phyloP scores from a whole-genome alignment of 2,888 invertebrate genomes.

The Agriopis marginaria region DNA sequence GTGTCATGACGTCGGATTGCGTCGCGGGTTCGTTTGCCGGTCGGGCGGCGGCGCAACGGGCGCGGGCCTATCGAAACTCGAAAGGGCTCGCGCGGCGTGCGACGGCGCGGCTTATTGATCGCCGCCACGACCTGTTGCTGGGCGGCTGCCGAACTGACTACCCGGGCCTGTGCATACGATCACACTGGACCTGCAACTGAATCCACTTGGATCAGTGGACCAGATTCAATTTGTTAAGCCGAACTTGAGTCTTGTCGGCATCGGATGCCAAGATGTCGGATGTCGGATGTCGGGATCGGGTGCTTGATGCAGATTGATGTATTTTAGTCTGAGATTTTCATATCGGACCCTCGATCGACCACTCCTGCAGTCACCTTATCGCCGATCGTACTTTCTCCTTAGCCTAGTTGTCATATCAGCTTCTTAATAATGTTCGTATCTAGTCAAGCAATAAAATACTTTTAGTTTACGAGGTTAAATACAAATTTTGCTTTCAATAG shows the following conservation, averaged over 20 bases:
- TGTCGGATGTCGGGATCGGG: not conserved
- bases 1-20: constrained; percentile 48
- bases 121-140: constrained; percentile 80
- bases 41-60: constrained; percentile 46
- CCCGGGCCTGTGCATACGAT: constrained; percentile 60
- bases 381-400: too few species aligned
- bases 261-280: not conserved
- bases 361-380: too few species aligned
- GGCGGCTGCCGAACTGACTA: constrained; percentile 65
- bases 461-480: not conserved
- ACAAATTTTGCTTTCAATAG: not conserved
- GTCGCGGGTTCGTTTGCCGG: constrained; percentile 45
- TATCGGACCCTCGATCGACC: too few species aligned
- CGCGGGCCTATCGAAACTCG: constrained; percentile 61
- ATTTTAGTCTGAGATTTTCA: too few species aligned
- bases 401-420: constrained; percentile 3
- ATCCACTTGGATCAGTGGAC: constrained; percentile 16
- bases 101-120: constrained; percentile 80
- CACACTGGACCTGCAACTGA: constrained; percentile 52
- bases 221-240: not conserved
- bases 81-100: constrained; percentile 70
- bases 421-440: not conserved
- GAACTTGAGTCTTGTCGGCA: not conserved
- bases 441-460: not conserved
- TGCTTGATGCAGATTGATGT: not conserved